Conservation (phyloP, 2,888 invertebrate genomes). For the Rhopalosiphum nymphaeae region DNA sequence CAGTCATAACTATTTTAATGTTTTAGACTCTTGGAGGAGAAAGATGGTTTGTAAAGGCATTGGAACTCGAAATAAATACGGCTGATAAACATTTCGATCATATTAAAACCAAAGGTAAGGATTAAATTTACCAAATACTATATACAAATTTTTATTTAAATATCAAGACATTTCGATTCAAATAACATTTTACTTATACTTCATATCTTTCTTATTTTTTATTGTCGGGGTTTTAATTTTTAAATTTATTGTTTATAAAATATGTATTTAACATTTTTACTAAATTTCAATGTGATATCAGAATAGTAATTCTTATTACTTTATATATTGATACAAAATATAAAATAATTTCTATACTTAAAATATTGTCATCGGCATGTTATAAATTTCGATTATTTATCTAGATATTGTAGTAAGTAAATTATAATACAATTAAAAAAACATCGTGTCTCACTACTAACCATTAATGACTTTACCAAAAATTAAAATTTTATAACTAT, state of each 20-base stretch:
- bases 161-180: neutral
- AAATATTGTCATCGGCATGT: neutral
- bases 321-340: neutral
- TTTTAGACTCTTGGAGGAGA: conserved; percentile 86
- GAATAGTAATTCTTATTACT: no score
- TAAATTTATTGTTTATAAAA: neutral
- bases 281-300: neutral
- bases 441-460: neutral
- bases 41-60: conserved; percentile 86
- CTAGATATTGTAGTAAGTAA: neutral
- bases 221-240: neutral
- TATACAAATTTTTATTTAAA: neutral
- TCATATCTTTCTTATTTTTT: neutral
- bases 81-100: conserved; percentile 73
- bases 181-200: neutral
- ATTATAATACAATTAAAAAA: neutral
- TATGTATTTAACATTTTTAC: neutral
- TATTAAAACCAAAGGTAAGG: conserved; percentile 72
- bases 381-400: neutral
- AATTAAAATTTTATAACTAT: neutral
- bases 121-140: neutral
- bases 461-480: neutral
- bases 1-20: neutral
- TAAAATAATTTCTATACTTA: neutral
- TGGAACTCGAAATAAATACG: conserved; percentile 82